Conservation (phyloP, 2,797 vertebrate genomes). For the Geotrypetes seraphini region DNA sequence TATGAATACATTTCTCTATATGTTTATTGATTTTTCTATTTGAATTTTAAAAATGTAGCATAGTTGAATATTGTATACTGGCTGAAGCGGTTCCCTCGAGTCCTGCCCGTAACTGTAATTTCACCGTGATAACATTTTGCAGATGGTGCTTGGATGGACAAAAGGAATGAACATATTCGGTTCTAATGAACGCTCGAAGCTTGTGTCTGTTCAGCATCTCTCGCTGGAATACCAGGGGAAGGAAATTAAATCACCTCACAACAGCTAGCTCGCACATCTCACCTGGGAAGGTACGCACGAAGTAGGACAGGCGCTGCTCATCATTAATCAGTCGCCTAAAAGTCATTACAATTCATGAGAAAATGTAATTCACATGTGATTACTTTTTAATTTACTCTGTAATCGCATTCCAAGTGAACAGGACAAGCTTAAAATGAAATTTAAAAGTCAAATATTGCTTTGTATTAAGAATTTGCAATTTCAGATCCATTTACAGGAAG, state of each 20-base stretch:
- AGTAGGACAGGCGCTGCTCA: slow-evolving; percentile 60
- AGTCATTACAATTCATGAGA: slow-evolving; percentile 80
- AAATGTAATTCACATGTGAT: slow-evolving; percentile 76
- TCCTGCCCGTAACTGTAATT: slow-evolving; percentile 22
- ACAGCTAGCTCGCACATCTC: slow-evolving; percentile 53
- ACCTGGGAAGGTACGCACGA: slow-evolving; percentile 56
- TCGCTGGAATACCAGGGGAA: slow-evolving; percentile 42
- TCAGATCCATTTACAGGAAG: slow-evolving; percentile 64
- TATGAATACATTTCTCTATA: slow-evolving; percentile 10
- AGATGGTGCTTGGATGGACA: slow-evolving; percentile 36
- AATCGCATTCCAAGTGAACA: slow-evolving; percentile 79
- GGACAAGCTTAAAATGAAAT: slow-evolving; percentile 79
- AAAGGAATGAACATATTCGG: slow-evolving; percentile 28
- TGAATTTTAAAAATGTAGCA: slow-evolving; percentile 25
- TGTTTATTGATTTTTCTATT: slow-evolving; percentile 24
- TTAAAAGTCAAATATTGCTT: slow-evolving; percentile 83
- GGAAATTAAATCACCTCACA: slow-evolving; percentile 64
- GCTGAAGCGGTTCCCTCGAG: slow-evolving; percentile 13
- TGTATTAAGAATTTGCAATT: slow-evolving; percentile 68
- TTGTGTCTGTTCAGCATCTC: slow-evolving; percentile 40
- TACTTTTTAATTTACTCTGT: slow-evolving; percentile 80
- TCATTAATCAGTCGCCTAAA: slow-evolving; percentile 73
- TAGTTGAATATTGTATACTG: slow-evolving; percentile 19
- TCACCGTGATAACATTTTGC: slow-evolving; percentile 41
- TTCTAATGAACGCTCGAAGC: slow-evolving; percentile 34